Base-by-base conservation (phyloP, 2,888 invertebrate genomes). In the Sicus ferrugineus region DNA sequence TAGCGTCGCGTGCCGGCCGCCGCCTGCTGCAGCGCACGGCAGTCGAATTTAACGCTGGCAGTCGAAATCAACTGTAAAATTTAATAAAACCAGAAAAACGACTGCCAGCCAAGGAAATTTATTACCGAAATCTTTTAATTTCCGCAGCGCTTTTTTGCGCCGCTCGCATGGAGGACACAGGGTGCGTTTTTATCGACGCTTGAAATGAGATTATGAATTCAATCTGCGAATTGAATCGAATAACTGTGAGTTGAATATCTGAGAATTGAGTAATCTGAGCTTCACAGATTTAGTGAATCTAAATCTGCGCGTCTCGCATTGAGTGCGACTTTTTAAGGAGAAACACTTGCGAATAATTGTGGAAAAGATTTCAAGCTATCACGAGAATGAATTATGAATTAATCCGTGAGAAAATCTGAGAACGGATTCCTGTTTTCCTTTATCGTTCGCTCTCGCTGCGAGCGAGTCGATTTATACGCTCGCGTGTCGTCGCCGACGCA, bases 111-210 rank as follows among this genome's bases (percentile, higher is more conserved):
- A 34, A 16, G 31, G 31, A 21, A 58, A 67, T 67, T 67, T 67
- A 67, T 67, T 46, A 46, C 28, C 59, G 46, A 58, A 67, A 3
- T 67, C 67, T 69, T 69, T 72, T 72, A 69, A 72, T 72, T 69
- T 64, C 56, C 34, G 65, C 23, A 21, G 56, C 52, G 54, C n/a
- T 42, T 52, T n/a, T 21, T 26, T 54, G n/a, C n/a, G n/a, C n/a
- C n/a, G n/a, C n/a, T n/a, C n/a, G n/a, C n/a, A n/a, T n/a, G n/a
- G n/a, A n/a, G n/a, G n/a, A n/a, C n/a, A n/a, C n/a, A n/a, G n/a
- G n/a, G n/a, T n/a, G n/a, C n/a, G n/a, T n/a, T n/a, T n/a, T n/a
- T n/a, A n/a, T n/a, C n/a, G n/a, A n/a, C n/a, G n/a, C n/a, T n/a
- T n/a, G n/a, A n/a, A n/a, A n/a, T n/a, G n/a, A n/a, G n/a, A n/a